phyloP scores from a whole-genome alignment of 2,888 invertebrate genomes.

The Cheilosia vernalis region DNA sequence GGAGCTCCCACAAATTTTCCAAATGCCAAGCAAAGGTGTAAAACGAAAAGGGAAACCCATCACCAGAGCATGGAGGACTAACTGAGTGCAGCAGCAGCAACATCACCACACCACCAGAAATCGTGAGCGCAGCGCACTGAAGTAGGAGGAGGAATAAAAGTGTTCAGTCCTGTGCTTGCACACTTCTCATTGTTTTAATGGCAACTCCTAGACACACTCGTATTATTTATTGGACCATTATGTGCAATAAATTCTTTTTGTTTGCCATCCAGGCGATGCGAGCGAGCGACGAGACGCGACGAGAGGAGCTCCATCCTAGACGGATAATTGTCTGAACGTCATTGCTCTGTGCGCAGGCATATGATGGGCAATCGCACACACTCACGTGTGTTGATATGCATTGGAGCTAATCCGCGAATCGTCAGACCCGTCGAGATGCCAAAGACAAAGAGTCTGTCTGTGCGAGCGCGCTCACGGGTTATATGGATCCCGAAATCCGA shows the following conservation, averaged over 20 bases:
- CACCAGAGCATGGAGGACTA: constrained; percentile 36
- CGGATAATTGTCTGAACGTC: constrained; percentile 66
- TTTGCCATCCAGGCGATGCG: constrained; percentile 65
- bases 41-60: constrained; percentile 66
- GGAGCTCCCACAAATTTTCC: constrained; percentile 70
- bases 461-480: constrained; percentile 62
- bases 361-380: not conserved
- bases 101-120: constrained; percentile 38
- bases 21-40: constrained; percentile 73
- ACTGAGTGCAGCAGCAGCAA: constrained; percentile 42
- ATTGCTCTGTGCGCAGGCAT: constrained; percentile 37
- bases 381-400: constrained; percentile 26
- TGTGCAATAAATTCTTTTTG: constrained; percentile 75
- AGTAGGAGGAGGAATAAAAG: constrained; percentile 63
- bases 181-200: constrained; percentile 76
- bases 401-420: constrained; percentile 65
- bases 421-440: constrained; percentile 46
- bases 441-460: constrained; percentile 67
- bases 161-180: constrained; percentile 71
- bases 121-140: constrained; percentile 71
- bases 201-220: constrained; percentile 72
- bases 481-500: constrained; percentile 67
- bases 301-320: constrained; percentile 55
- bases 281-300: not conserved
- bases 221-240: constrained; percentile 76